Conservation (phyloP, 2,888 invertebrate species). For the Thereva unica region DNA sequence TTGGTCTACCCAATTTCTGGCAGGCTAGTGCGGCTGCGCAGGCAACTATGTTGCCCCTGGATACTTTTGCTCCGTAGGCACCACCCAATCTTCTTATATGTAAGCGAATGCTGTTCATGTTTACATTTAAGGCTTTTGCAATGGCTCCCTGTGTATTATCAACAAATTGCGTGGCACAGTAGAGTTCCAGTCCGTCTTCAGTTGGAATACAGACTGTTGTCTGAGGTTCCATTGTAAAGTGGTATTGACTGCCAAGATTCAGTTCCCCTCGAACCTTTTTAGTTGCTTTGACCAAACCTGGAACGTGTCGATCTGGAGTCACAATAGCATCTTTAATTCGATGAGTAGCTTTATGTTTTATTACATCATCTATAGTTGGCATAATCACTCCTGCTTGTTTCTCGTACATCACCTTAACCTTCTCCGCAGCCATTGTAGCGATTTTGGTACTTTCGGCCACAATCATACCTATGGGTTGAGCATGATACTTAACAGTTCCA, state of each 20-base stretch:
- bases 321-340: background rate
- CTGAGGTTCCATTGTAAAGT: slow-evolving; percentile 78
- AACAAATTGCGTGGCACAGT: slow-evolving; percentile 68
- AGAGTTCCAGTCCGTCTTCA: slow-evolving; percentile 71
- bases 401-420: slow-evolving; percentile 60
- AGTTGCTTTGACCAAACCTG: too few species aligned
- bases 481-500: slow-evolving; percentile 56
- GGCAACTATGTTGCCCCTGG: slow-evolving; percentile 62
- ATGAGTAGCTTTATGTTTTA: slow-evolving; percentile 45
- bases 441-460: slow-evolving; percentile 65
- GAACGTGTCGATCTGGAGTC: too few species aligned
- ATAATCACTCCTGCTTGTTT: slow-evolving; percentile 48
- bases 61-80: slow-evolving; percentile 71
- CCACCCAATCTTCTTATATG: slow-evolving; percentile 67
- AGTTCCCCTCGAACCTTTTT: slow-evolving; percentile 48
- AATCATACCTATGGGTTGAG: slow-evolving; percentile 73
- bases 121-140: slow-evolving; percentile 61
- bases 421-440: slow-evolving; percentile 62
- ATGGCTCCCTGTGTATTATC: slow-evolving; percentile 63
- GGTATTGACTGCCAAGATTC: slow-evolving; percentile 68
- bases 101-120: slow-evolving; percentile 51
- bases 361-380: slow-evolving; percentile 55
- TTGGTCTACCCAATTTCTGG: slow-evolving; percentile 63
- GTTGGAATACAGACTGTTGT: slow-evolving; percentile 67
- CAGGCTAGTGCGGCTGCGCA: slow-evolving; percentile 70